Percentiles rank a stretch among this genome's conserved stretches.
Conservation (phyloP, 2,113 vertebrate genomes). For the Pterocles gutturalis region DNA sequence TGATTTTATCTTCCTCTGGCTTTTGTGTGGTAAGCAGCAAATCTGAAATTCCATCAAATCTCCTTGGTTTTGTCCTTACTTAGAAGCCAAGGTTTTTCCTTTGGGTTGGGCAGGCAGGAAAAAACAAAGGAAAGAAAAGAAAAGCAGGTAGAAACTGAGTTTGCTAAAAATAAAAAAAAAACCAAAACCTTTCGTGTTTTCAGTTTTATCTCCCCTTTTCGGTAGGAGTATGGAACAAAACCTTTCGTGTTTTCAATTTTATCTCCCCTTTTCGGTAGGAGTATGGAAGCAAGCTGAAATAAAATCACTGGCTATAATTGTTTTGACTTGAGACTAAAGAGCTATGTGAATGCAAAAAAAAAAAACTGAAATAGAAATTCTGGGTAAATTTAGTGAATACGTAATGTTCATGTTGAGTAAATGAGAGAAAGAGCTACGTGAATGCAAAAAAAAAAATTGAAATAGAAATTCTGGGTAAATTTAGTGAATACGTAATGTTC, state of each 20-base stretch:
- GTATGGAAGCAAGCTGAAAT: not conserved
- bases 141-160: not conserved
- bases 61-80: fast-evolving
- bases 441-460: not conserved
- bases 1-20: not conserved
- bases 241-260: not conserved
- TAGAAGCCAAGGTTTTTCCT: not conserved
- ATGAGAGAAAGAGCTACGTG: not conserved
- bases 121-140: not conserved
- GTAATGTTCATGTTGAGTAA: not conserved
- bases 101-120: not conserved
- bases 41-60: not conserved
- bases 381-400: not conserved
- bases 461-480: not conserved
- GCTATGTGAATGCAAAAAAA: not conserved
- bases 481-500: fast-evolving
- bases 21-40: not conserved
- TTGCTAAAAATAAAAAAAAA: not conserved
- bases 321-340: not conserved
- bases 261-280: not conserved
- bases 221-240: not conserved
- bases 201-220: not conserved
- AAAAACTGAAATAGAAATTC: not conserved
- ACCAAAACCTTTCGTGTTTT: not conserved
- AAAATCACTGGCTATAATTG: not conserved